Evolutionary conservation across 2,888 invertebrate species (phyloP), one percentile per base, ranked within the genome.

Genomic region (Saturnia pavonia): DNA sequence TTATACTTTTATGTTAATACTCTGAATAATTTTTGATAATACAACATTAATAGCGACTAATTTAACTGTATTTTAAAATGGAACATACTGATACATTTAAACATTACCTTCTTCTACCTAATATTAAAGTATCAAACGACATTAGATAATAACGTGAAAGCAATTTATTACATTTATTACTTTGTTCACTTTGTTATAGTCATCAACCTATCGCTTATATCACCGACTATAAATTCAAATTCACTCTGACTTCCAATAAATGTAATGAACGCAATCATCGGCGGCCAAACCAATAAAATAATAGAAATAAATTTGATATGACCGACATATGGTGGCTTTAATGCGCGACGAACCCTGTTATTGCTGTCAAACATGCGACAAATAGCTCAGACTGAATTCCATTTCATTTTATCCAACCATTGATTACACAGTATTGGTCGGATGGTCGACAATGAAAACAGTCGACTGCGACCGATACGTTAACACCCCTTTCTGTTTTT

Each of bases 271-370:
- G 90, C 89, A 90, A 93, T 93, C 90, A 91, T 90, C 87, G 86
- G 82, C 86, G 85, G 87, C 86, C 86, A 84, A 90, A 87, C 90
- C 91, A 93, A 93, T 92, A 92, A 92, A 92, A 93, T 93, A 93
- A 93, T 92, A 91, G 92, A 92, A 93, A 92, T 93, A 92, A 92
- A 93, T 92, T 94, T 92, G 93, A 94, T 94, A 93, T 92, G 91
- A 92, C 90, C 92, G 91, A 92, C 94, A 94, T 93, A 94, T 94
- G 94, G 93, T 83, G 88, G 89, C 87, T 85, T 83, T 91, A 91
- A 91, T 90, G 92, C 90, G 88, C 87, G 85, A 84, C 87, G 87
- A 89, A 91, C 92, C 93, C 93, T 90, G 93, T 93, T 92, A 94
- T 93, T 93, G 93, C 91, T 90, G 92, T 90, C 93, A 91, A 93